phyloP scores from a whole-genome alignment of 2,113 vertebrate genomes.

The Camelus bactrianus region DNA sequence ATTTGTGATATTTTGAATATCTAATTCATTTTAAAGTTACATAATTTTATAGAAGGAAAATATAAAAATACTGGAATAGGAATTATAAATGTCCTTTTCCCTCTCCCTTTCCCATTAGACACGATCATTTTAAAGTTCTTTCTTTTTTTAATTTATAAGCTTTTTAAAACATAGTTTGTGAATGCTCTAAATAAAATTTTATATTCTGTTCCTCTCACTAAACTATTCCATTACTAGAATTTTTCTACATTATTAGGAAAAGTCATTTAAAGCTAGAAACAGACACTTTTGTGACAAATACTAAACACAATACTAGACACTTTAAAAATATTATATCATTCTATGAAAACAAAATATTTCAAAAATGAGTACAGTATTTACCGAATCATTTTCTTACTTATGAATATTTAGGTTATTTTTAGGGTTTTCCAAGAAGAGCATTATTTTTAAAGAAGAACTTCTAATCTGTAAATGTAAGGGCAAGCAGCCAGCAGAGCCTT shows the following conservation, averaged over 20 bases:
- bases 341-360: not conserved
- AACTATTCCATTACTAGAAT: not conserved
- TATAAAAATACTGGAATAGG: not conserved
- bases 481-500: too few relatives aligned
- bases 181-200: not conserved
- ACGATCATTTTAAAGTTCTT: not conserved
- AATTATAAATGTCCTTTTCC: not conserved
- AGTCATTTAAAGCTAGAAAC: not conserved
- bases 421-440: not conserved
- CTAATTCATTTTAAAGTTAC: not conserved
- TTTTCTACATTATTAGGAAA: not conserved
- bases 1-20: not conserved
- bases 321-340: not conserved
- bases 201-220: not conserved
- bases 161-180: not conserved
- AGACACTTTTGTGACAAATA: not conserved
- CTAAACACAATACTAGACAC: not conserved
- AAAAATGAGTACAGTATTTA: not conserved
- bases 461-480: not conserved
- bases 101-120: not conserved
- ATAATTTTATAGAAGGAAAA: constrained; percentile 37
- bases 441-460: not conserved
- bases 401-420: not conserved
- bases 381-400: not conserved
- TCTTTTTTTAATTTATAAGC: not conserved